phyloP scores from a whole-genome alignment of 2,113 vertebrate species.

The Bubalus kerabau region DNA sequence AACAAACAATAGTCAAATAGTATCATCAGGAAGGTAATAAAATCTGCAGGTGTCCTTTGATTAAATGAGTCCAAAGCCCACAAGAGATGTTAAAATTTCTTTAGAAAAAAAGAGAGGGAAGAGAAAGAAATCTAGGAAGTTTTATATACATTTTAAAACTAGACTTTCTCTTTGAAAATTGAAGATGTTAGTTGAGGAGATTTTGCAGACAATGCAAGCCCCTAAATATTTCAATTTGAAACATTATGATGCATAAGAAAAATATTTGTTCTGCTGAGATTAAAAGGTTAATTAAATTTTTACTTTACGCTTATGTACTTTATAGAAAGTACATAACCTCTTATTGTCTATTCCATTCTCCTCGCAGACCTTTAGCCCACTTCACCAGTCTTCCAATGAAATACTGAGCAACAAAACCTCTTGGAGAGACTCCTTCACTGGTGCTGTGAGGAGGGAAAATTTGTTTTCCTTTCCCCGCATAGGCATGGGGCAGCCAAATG shows the following conservation, averaged over 20 bases:
- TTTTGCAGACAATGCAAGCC: neutral
- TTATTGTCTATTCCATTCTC: neutral
- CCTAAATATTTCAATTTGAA: neutral
- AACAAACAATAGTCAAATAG: neutral
- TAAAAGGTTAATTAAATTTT: neutral
- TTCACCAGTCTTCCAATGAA: neutral
- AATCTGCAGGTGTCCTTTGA: neutral
- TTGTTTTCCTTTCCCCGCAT: neutral
- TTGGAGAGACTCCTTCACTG: neutral
- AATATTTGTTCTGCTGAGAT: neutral
- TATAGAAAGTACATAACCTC: neutral
- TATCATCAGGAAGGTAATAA: neutral
- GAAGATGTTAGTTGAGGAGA: neutral
- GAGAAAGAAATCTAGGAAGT: neutral
- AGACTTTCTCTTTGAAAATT: neutral
- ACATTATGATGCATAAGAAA: neutral
- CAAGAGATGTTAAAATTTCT: neutral
- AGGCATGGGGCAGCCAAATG: neutral
- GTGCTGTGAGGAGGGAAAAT: neutral
- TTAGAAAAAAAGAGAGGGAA: neutral
- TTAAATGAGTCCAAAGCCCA: neutral
- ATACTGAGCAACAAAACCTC: neutral
- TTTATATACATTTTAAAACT: neutral
- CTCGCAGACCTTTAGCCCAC: neutral
- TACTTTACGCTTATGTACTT: neutral